These are phyloP conservation scores for Coronaproctus castanopsis DNA, from an alignment of 2,888 invertebrate species.

Conservation along the genomic window DNA sequence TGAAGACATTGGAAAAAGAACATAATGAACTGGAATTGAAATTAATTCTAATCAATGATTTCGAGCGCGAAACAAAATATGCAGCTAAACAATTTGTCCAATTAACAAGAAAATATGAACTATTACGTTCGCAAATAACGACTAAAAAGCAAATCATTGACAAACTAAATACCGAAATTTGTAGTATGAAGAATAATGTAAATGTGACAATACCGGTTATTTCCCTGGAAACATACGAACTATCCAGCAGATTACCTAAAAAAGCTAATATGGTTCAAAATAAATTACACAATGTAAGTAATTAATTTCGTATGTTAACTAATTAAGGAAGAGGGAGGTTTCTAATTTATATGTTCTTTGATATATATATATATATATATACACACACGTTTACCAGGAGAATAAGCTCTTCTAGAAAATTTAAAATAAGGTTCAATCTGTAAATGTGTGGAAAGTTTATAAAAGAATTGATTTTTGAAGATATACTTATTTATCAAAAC, in stretches of 20 bases:
- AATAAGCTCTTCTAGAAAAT: too few species aligned
- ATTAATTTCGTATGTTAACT: too few species aligned
- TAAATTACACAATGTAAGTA: constrained; percentile 10
- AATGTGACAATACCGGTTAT: neutral
- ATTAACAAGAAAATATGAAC: neutral
- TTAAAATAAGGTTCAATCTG: too few species aligned
- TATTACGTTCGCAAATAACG: neutral
- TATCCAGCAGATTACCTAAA: neutral
- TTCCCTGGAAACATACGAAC: neutral
- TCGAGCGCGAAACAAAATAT: neutral
- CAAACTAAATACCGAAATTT: neutral
- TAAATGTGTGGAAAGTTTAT: too few species aligned
- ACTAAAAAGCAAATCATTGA: neutral
- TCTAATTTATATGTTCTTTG: too few species aligned
- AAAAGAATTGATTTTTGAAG: too few species aligned
- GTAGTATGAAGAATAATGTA: neutral
- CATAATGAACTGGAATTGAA: constrained; percentile 23
- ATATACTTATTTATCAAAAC: too few species aligned
- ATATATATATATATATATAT: neutral
- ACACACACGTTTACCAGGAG: neutral
- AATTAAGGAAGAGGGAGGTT: too few species aligned
- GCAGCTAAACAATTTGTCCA: neutral
- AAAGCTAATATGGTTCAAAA: constrained; percentile 7
- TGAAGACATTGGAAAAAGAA: constrained; percentile 38
- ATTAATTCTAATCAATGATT: neutral